Base-by-base conservation (phyloP, 2,888 invertebrate species). In the Gortyna flavago region DNA sequence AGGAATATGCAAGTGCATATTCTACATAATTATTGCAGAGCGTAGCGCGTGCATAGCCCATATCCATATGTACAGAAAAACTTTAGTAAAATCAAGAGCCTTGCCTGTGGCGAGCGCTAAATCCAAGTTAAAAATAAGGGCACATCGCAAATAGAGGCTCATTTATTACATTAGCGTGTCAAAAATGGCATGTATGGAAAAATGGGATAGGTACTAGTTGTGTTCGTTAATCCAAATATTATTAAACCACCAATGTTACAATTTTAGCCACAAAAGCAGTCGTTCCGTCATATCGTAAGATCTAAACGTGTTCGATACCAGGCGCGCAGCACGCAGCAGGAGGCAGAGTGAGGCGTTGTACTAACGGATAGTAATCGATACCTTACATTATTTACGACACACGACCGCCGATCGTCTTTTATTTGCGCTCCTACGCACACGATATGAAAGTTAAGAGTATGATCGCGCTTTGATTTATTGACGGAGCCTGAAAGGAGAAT, bases 361-460 rank as follows among this genome's bases (percentile, higher is more conserved):
- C 89, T 83, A 79, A 72, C 81, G 86, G 93, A 94, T 93, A 91
- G 95, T 93, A 94, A 95, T 94, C 95, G 94, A 95, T 94, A 93
- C 82, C 84, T 79, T 77, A 84, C 89, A 88, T 90, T 93, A 93
- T 94, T 94, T 93, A 95, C 93, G 92, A 91, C 87, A 82, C 79
- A 79, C 85, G 85, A 88, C 85, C 83, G 85, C 81, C 89, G 91
- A 92, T 91, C 90, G 90, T 93, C 90, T 91, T 93, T 93, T 93
- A 92, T 92, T 92, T 90, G 87, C 90, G 89, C 90, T 88, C 93
- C 93, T 92, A 92, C 92, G 91, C 92, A 82, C 80, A 83, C 72
- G 70, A 77, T 74, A 85, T 69, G 71, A 74, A 72, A 54, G 74
- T 65, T 75, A 85, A 64, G 69, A 81, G 61, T 86, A 84, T 83